Evolutionary conservation across 2,113 vertebrate genomes (phyloP).

Genomic region (Leucopsar rothschildi): DNA sequence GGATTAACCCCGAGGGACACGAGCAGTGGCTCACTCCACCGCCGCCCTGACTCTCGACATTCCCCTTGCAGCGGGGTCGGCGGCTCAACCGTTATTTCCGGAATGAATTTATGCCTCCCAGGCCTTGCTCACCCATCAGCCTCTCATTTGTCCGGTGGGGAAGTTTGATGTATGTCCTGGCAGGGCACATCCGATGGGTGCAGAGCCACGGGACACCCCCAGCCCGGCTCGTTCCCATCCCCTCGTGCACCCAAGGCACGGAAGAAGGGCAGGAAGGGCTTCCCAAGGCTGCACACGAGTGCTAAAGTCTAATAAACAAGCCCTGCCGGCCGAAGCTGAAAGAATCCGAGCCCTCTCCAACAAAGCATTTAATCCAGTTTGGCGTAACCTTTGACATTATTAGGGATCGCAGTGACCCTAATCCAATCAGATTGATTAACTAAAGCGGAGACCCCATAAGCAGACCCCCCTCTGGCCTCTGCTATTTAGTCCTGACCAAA

Average conservation of each 20-base stretch:
- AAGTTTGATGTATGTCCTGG: neutral
- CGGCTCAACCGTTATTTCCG: neutral
- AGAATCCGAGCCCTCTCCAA: conserved; percentile 64
- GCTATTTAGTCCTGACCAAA: conserved; percentile 75
- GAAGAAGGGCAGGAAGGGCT: neutral
- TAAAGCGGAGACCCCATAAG: conserved; percentile 75
- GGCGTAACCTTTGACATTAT: conserved; percentile 93
- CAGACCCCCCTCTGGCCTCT: conserved; percentile 71
- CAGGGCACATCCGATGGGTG: neutral
- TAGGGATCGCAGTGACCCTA: conserved; percentile 90
- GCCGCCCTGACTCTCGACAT: neutral
- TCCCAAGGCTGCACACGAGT: conserved; percentile 36
- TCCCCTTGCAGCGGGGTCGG: neutral
- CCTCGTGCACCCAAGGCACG: neutral
- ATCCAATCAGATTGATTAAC: conserved; percentile 99
- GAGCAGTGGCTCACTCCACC: neutral
- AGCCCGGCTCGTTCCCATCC: neutral
- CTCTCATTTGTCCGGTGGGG: neutral
- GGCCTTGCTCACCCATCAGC: neutral
- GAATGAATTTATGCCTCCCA: neutral
- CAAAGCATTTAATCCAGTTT: conserved; percentile 89
- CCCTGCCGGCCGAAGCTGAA: conserved; percentile 29
- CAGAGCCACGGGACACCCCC: neutral
- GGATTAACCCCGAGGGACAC: neutral
- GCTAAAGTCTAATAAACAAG: conserved; percentile 73